These are phyloP conservation scores for Nemopilema nomurai DNA, from an alignment of 30 jellyfish, hydroid and myxozoan species.

Conservation along the genomic window DNA sequence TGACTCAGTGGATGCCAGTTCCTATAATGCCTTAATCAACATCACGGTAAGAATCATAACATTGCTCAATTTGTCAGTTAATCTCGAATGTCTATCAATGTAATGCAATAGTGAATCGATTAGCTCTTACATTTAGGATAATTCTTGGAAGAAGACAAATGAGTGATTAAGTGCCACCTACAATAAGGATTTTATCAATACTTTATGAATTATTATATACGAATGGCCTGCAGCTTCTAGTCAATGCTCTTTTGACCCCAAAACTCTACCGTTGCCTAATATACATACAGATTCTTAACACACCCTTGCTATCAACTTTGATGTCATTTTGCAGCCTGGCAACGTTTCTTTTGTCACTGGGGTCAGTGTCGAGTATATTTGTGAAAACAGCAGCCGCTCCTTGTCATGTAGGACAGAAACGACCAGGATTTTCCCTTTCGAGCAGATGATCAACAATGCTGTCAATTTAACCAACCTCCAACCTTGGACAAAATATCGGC, in stretches of 20 bases:
- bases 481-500: slow-evolving; percentile 42
- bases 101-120: too few species aligned
- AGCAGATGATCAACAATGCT: too few species aligned
- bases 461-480: slow-evolving; percentile 16
- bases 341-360: background rate
- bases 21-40: too few species aligned
- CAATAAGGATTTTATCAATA: too few species aligned
- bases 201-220: too few species aligned
- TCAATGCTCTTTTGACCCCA: too few species aligned
- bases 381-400: background rate
- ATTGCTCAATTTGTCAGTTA: too few species aligned
- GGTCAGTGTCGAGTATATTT: background rate
- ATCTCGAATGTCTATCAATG: too few species aligned
- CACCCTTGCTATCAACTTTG: background rate
- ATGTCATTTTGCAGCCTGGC: background rate
- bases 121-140: background rate
- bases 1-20: too few species aligned
- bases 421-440: background rate
- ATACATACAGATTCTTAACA: background rate
- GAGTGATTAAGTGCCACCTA: background rate
- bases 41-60: too few species aligned
- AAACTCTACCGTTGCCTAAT: too few species aligned
- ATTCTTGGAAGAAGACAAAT: background rate
- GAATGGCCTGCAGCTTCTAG: too few species aligned
- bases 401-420: background rate